Base-by-base conservation (phyloP, 2,888 invertebrate species). In the Hydroisotoma schaefferi region DNA sequence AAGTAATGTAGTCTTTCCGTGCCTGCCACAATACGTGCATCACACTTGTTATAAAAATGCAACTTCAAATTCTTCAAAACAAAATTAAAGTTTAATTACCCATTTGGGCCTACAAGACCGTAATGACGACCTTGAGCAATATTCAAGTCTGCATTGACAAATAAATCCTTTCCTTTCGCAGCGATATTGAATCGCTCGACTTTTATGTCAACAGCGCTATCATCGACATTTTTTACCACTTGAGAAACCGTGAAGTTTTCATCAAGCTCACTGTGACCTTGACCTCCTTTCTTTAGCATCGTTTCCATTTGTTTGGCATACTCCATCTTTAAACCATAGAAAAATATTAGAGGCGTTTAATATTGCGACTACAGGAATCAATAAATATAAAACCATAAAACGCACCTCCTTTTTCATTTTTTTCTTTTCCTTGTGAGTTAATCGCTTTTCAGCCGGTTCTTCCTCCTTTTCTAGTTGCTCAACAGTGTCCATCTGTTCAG, bases 31-130 rank as follows among this genome's bases (percentile, higher is more conserved):
- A 15, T 5, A 10, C 5, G 40, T 4, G 15, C 40, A 40, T 46
- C 18, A 47, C 26, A 22, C 20, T 26, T 26, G 23, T 22, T 43
- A 38, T 12, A 2, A 2, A 43, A n/a, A n/a, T n/a, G n/a, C n/a
- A n/a, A n/a, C n/a, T n/a, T n/a, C 15, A 22, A 40, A 10, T 18
- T 2, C 29, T 18, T 53, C 15, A 25, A 10, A 10, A 10, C 12
- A 20, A 12, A 48, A 48, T 25, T 48, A 26, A 10, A 6, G 25
- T 43, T 15, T 37, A 46, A 10, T 76, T 78, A 87, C 86, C 93
- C 99, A 77, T 99, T 99, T 0, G 99, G 99, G 25, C 99, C 99
- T 2, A 99, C 98, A 4, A 99, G 81, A 74, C 99, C 99, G 78
- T 99, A 99, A 73, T 94, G 85, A 47, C 98, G 84, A 0, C 95